A percentile compares a stretch with the other conserved stretches of the same genome.
Evolutionary conservation across 2,113 vertebrate genomes (phyloP).

Genomic region (Hemibagrus wyckioides): DNA sequence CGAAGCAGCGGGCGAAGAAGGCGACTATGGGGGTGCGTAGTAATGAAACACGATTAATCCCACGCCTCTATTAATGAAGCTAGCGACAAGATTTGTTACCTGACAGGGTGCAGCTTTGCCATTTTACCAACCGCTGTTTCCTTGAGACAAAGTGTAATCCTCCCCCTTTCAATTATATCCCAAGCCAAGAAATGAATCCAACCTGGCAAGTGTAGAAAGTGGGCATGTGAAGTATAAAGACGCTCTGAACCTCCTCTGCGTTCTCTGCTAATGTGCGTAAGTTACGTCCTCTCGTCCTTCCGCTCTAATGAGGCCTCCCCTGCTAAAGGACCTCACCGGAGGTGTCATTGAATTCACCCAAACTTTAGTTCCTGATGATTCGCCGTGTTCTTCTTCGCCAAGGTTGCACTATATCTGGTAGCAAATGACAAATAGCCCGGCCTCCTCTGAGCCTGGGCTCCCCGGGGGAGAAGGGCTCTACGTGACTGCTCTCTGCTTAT

Average conservation of each 20-base stretch:
- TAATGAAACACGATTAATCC: conserved; percentile 33
- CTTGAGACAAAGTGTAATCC: not conserved
- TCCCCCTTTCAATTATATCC: conserved; percentile 21
- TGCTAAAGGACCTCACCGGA: conserved; percentile 30
- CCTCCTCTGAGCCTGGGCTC: conserved; percentile 43
- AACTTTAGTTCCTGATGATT: conserved; percentile 62
- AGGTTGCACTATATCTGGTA: conserved; percentile 63
- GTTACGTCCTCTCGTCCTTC: conserved; percentile 55
- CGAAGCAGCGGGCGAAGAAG: not conserved
- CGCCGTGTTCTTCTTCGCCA: conserved; percentile 59
- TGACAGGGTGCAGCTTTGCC: not conserved
- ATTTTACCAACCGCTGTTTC: conserved; percentile 12
- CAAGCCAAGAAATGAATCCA: not conserved
- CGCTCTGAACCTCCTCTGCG: not conserved
- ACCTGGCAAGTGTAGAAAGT: not conserved
- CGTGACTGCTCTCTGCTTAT: conserved; percentile 50
- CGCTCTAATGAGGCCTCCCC: conserved; percentile 47
- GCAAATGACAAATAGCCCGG: conserved; percentile 59
- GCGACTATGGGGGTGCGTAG: not conserved
- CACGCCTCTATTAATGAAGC: conserved; percentile 44
- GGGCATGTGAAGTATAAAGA: not conserved
- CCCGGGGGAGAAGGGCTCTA: conserved; percentile 52
- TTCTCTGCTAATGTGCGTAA: not conserved
- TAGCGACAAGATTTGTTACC: conserved; percentile 26
- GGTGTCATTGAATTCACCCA: conserved; percentile 56